Base-by-base conservation (phyloP, 2,888 invertebrate genomes). In the Tetragnatha montana region DNA sequence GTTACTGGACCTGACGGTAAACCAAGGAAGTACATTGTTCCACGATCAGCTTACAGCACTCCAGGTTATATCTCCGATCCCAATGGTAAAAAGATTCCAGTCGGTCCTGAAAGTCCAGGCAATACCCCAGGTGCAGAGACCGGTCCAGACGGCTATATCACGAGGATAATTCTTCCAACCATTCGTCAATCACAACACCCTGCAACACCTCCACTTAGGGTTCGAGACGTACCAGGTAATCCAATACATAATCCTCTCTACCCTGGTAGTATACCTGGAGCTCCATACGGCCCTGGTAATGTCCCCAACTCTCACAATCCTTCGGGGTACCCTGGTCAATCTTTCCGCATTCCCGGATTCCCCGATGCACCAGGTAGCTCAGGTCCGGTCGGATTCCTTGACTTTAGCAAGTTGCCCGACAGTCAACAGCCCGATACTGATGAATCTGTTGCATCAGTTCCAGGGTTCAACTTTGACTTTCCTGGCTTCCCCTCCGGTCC, bases 401-500 rank as follows among this genome's bases (percentile, higher is more conserved):
- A 81, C 22, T 71, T 21, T 22, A 81, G 73, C 22, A 50, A 81
- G 17, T 35, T 73, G 17, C 81, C 81, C 22, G 49, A 47, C 17
- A 50, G 81, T 17, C 21, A 60, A 17, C n/a, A 22, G 8, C 76
- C 76, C 19, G 76, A 76, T 10, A 49, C 50, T 49, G 76, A 50
- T 12, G 76, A 50, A 8, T 1, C 50, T 19, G 14, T 76, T 51
- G 76, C 50, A 19, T 50, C 21, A n/a, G 1, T 76, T 10, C 76
- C 76, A 0, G 50, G 50, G 21, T 76, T 21, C 19, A 69, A 69
- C 8, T 68, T 68, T 80, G 17, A 21, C 12, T 80, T 69, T 19
- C 80, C 80, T 69, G 80, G 80, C 12, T 80, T 80, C 47, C 80
- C 69, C n/a, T n/a, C 35, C 14, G 80, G 80, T 19, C 69, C 80